phyloP scores from a whole-genome alignment of 1,140 invertebrate genomes.

The Antheraea pernyi region DNA sequence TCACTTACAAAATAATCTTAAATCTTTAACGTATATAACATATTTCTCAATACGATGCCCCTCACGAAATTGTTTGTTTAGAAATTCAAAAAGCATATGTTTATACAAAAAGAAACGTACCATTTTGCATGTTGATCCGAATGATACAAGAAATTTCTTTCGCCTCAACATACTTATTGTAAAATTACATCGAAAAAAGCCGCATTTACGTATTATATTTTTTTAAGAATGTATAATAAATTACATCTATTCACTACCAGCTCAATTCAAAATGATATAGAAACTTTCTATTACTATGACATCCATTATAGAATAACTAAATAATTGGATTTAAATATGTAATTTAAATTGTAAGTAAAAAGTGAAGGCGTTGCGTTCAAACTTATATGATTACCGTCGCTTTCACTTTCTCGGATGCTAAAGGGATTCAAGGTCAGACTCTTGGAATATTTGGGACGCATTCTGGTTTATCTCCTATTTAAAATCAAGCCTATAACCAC shows the following conservation, averaged over 20 bases:
- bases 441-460: constrained; percentile 14
- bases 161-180: constrained; percentile 15
- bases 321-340: constrained; percentile 5
- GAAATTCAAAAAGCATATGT: constrained; percentile 21
- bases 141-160: constrained; percentile 28
- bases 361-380: constrained; percentile 24
- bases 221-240: background rate
- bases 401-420: constrained; percentile 56
- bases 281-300: background rate
- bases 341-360: constrained; percentile 27
- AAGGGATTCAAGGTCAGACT: constrained; percentile 48
- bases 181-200: constrained; percentile 8
- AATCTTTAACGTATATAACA: background rate
- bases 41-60: background rate
- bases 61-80: constrained; percentile 16
- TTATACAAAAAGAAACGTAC: constrained; percentile 21
- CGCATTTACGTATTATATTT: background rate
- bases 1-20: background rate
- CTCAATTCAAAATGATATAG: background rate
- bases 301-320: constrained; percentile 1
- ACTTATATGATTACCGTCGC: constrained; percentile 27
- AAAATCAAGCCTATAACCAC: background rate
- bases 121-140: constrained; percentile 23
- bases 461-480: constrained; percentile 10
- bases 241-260: background rate